Conservation (phyloP, 2,888 invertebrate species). For the Sympetrum striolatum region DNA sequence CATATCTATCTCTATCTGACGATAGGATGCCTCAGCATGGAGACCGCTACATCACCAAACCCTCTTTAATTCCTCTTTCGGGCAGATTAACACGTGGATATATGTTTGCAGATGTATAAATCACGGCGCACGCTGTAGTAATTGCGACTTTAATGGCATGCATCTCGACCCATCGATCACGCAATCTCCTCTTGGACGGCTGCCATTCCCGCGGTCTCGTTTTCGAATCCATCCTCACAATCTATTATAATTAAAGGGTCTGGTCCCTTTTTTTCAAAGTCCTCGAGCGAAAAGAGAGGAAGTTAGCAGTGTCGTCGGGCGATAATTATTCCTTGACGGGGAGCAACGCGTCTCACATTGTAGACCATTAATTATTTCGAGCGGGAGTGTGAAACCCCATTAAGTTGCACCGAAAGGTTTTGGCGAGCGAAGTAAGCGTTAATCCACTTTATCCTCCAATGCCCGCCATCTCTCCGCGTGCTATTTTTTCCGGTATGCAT, state of each 20-base stretch:
- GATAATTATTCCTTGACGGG: constrained; percentile 5
- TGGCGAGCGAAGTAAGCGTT: neutral
- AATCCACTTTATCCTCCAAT: neutral
- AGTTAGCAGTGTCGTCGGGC: neutral
- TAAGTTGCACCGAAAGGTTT: neutral
- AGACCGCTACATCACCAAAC: no score
- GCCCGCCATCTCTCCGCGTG: neutral
- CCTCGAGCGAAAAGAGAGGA: neutral
- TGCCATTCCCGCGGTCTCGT: neutral
- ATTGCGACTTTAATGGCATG: constrained; percentile 14
- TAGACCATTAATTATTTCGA: neutral
- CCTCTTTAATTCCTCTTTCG: neutral
- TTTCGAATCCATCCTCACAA: neutral
- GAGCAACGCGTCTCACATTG: neutral
- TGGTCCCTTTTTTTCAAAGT: neutral
- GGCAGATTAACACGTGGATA: neutral
- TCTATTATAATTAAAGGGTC: constrained; percentile 33
- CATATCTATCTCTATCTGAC: no score
- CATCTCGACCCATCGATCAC: constrained; percentile 19
- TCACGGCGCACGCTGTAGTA: neutral
- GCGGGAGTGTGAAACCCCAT: neutral
- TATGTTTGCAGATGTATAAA: constrained; percentile 29
- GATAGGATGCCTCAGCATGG: no score
- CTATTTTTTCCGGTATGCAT: neutral
- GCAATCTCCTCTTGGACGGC: constrained; percentile 3